Percentiles rank a stretch among this genome's conserved stretches.
These are phyloP conservation scores for Daboia siamensis DNA, from an alignment of 2,113 vertebrate genomes.

Conservation along the genomic window DNA sequence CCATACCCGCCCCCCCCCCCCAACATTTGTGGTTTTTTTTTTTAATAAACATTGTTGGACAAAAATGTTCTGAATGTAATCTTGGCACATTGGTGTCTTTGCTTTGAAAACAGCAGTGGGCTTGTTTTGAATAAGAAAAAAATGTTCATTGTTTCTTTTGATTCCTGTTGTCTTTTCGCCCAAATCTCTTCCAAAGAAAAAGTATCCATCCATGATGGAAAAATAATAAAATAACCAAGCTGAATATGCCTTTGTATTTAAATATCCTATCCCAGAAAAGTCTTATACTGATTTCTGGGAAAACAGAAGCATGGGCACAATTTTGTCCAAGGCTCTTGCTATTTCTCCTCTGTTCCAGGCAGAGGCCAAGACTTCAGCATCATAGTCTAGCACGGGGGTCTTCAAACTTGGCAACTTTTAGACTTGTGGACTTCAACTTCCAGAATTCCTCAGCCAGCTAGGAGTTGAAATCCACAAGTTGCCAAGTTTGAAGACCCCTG, in stretches of 20 bases:
- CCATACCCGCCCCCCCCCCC: neutral
- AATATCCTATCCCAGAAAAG: neutral
- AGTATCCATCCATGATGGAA: slow-evolving; percentile 9
- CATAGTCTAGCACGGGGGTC: neutral
- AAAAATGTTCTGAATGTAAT: neutral
- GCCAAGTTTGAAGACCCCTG: no score
- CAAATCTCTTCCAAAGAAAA: slow-evolving; percentile 1
- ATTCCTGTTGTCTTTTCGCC: neutral
- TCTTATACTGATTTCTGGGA: neutral
- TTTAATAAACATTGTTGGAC: slow-evolving; percentile 39
- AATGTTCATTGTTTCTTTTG: neutral
- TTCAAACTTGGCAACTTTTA: neutral
- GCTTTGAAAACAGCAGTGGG: neutral
- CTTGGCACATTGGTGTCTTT: neutral
- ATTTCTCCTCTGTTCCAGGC: neutral
- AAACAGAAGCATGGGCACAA: neutral
- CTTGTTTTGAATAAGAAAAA: neutral
- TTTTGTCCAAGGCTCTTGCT: neutral
- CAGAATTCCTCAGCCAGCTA: neutral
- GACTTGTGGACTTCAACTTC: neutral
- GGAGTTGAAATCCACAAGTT: neutral
- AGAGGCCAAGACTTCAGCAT: neutral
- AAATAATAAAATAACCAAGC: neutral
- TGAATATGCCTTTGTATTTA: neutral
- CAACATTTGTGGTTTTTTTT: neutral